Base-by-base conservation (phyloP, 37 sponge, comb jelly and placozoan species). In the Halichondria panicea region DNA sequence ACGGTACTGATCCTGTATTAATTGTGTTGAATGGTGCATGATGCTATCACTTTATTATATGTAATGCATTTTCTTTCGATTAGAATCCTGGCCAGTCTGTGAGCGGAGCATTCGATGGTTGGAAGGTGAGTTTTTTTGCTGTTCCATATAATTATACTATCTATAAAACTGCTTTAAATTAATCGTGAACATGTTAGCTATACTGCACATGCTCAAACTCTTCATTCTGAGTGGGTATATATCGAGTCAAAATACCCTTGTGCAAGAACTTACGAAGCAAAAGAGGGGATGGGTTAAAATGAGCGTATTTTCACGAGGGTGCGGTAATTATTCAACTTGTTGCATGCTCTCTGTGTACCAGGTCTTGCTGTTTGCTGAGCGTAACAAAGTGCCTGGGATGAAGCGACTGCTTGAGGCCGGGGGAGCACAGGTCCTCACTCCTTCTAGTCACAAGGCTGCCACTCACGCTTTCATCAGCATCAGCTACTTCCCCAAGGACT, bases 331-430 rank as follows among this genome's bases (percentile, higher is more conserved):
- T n/a, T n/a, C n/a, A n/a, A n/a, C n/a, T n/a, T n/a, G n/a, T n/a
- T n/a, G n/a, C n/a, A 48, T 48, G 11, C 15, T 48, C 52, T 21
- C 3, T 38, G 7, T 30, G 8, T 28, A n/a, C 22, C 43, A 81
- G 84, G 92, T 87, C 36, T 28, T 94, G n/a, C 66, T 94, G 40
- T 87, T 74, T 78, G 82, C 83, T 13, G 93, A 84, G 68, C 61
- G 57, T n/a, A 54, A 31, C 25, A 83, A 82, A 39, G 22, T 77
- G 57, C 40, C 84, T 24, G 95, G 95, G 3, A 24, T 94, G 64
- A 86, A 80, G 54, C 74, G 95, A 19, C 65, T 94, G 27, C 75
- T 94, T 53, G 95, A 94, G 58, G 92, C 95, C 0, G 95, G 95
- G 24, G 85, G 89, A 15, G 95, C 92, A 15, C 38, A 54, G 40